Percentiles rank a stretch among this genome's conserved stretches.
Evolutionary conservation across 1,140 invertebrate genomes (phyloP).

Genomic region (Tetraneura akinire): DNA sequence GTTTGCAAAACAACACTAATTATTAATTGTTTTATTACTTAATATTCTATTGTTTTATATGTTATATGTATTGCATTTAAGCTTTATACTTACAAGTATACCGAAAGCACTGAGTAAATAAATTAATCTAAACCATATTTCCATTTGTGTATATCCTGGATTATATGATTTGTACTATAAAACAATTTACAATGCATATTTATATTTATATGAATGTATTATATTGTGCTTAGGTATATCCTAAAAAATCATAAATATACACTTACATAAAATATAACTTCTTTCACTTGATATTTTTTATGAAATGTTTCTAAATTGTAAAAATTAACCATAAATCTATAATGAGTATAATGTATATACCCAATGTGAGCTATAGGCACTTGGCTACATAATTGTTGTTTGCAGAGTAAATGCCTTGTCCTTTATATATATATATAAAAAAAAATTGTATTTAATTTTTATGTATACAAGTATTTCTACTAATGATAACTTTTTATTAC

Average conservation of each 20-base stretch:
- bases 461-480: neutral
- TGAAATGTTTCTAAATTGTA: constrained; percentile 82
- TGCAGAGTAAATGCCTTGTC: constrained; percentile 79
- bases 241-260: constrained; percentile 49
- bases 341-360: constrained; percentile 85
- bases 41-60: neutral
- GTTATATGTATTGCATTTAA: neutral
- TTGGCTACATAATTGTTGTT: constrained; percentile 80
- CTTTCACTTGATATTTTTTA: constrained; percentile 77
- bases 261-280: constrained; percentile 89
- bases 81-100: constrained; percentile 74
- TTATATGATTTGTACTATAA: constrained; percentile 92
- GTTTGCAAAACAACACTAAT: constrained; percentile 88
- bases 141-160: constrained; percentile 91
- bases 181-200: constrained; percentile 51
- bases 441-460: too few relatives aligned
- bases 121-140: constrained; percentile 95
- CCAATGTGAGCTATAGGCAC: constrained; percentile 86
- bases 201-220: constrained; percentile 5
- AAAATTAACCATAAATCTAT: constrained; percentile 82
- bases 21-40: neutral
- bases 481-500: neutral
- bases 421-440: constrained; percentile 58
- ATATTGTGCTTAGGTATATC: neutral
- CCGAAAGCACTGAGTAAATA: constrained; percentile 86